Base-by-base conservation (phyloP, 2,797 vertebrate species). In the Buphagus erythrorhynchus region DNA sequence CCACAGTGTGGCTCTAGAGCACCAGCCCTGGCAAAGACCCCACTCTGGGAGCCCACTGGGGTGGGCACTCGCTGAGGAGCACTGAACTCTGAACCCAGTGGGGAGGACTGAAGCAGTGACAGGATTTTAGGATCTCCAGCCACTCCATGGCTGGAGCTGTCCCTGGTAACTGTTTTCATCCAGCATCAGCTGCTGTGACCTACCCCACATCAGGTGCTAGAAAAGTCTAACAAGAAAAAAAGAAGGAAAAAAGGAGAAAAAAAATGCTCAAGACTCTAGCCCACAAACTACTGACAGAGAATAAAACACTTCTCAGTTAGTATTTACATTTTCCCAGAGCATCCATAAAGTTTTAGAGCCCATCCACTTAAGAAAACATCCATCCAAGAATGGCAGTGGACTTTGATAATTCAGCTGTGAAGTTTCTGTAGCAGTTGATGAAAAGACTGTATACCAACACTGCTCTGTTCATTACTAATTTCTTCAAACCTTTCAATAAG, bases 171-270 rank as follows among this genome's bases (percentile, higher is more conserved):
- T 2, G 0, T 3, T 5, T 38, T 31, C 33, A 38, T 19, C 62
- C 11, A 1, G 54, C 46, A 28, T 3, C 6, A 2, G 28, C 26
- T 69, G 74, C 58, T 66, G 43, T 21, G 35, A 36, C 62, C 42
- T 6, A 3, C 59, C 54, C 46, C 33, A 11, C 1, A 0, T 4
- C 1, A 1, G 21, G 20, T 13, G 19, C 26, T 58, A 35, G 18
- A 46, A 35, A 48, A 59, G 36, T 25, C n/a, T 51, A 59, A 42
- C 5, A 28, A 57, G 13, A 29, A 8, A 28, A 22, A 43, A 48
- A n/a, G 10, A 36, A 16, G 2, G 12, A 49, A 36, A 28, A 40
- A 20, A 26, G 5, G 10, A 16, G 5, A 10, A 9, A 36, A n/a
- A 57, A 14, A 40, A 28, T 35, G 13, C 45, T 62, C 35, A 75